Percentiles rank a stretch among this genome's conserved stretches.
Conservation (phyloP, 1,140 invertebrate genomes). For the Melitaea cinxia region DNA sequence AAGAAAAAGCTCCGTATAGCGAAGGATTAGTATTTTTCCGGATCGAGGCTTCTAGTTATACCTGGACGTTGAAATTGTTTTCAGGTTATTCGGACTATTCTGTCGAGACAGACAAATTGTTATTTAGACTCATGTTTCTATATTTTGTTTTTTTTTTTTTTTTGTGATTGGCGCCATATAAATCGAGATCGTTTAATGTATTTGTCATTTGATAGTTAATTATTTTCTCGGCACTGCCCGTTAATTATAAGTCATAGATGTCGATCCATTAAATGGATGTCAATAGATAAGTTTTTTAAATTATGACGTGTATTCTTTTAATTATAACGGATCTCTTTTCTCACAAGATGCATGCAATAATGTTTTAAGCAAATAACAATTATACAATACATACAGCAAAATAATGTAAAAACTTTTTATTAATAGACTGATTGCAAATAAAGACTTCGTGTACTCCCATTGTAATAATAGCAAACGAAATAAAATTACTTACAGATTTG, state of each 20-base stretch:
- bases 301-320: constrained; percentile 51
- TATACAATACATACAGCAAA: background rate
- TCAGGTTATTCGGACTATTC: constrained; percentile 17
- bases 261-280: constrained; percentile 64
- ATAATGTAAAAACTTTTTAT: constrained; percentile 12
- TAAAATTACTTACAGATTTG: background rate
- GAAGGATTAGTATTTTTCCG: constrained; percentile 43
- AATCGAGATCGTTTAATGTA: constrained; percentile 19
- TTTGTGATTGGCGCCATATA: constrained; percentile 48
- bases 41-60: constrained; percentile 41
- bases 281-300: constrained; percentile 58
- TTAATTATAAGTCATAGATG: constrained; percentile 46
- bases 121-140: background rate
- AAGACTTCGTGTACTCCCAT: constrained; percentile 22
- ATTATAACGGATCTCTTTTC: constrained; percentile 40
- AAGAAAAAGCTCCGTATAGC: constrained; percentile 77
- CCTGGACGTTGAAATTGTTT: constrained; percentile 26
- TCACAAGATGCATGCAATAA: constrained; percentile 2
- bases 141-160: constrained; percentile 23
- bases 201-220: constrained; percentile 30
- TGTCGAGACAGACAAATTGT: constrained; percentile 9
- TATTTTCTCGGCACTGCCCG: constrained; percentile 37
- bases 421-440: constrained; percentile 28
- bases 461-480: constrained; percentile 17
- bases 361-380: background rate